Evolutionary conservation across 2,113 vertebrate species (phyloP).

Genomic region (Lepus europaeus): DNA sequence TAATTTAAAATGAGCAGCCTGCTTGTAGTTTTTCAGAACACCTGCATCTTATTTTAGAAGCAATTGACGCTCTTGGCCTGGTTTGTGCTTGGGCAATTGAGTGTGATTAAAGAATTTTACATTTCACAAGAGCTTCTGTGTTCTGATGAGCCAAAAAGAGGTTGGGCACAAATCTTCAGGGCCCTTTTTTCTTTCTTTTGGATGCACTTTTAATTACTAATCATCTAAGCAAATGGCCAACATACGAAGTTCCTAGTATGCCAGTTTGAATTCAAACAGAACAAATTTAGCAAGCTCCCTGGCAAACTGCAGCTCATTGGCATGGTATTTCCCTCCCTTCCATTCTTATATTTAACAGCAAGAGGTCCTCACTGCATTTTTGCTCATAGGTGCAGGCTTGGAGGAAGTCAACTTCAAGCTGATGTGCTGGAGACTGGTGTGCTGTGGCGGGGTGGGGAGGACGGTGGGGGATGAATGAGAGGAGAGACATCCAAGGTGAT

Average conservation of each 20-base stretch:
- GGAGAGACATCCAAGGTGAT: background rate
- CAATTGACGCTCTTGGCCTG: constrained; percentile 78
- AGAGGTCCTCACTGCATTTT: constrained; percentile 58
- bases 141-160: constrained; percentile 79
- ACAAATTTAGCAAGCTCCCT: constrained; percentile 70
- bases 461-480: accelerated
- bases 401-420: background rate
- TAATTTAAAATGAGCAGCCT: constrained; percentile 82
- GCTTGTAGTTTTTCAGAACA: constrained; percentile 80
- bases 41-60: constrained; percentile 88
- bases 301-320: constrained; percentile 15
- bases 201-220: constrained; percentile 80
- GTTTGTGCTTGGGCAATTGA: constrained; percentile 82
- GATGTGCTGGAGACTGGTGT: background rate
- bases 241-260: constrained; percentile 57
- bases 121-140: constrained; percentile 78
- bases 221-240: constrained; percentile 70
- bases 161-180: constrained; percentile 56
- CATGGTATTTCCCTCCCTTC: background rate
- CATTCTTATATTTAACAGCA: constrained; percentile 66
- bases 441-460: background rate
- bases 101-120: constrained; percentile 79
- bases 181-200: constrained; percentile 54
- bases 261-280: constrained; percentile 68
- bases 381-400: background rate